phyloP scores from a whole-genome alignment of 2,797 vertebrate species.

The Artibeus lituratus region DNA sequence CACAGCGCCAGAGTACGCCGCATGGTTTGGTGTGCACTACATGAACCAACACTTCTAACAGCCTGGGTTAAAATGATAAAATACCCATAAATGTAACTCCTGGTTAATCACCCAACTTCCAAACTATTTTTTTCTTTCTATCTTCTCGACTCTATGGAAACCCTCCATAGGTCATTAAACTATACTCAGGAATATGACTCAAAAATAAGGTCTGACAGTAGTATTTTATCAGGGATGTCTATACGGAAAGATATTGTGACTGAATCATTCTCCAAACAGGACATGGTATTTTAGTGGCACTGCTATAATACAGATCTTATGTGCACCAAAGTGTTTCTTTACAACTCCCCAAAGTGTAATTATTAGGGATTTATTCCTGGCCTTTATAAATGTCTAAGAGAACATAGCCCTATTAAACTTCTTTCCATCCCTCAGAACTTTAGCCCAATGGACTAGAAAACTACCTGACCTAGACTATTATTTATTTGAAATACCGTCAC shows the following conservation, averaged over 20 bases:
- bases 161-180: background rate
- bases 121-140: background rate
- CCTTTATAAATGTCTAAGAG: conserved; percentile 73
- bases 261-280: conserved; percentile 51
- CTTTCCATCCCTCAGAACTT: conserved; percentile 54
- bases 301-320: conserved; percentile 53
- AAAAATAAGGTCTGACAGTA: background rate
- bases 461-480: background rate
- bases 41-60: background rate
- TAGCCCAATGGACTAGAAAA: conserved; percentile 70
- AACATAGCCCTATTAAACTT: conserved; percentile 68
- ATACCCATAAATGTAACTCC: background rate
- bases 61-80: background rate
- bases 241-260: conserved; percentile 31
- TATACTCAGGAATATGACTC: background rate
- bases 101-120: background rate
- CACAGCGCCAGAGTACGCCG: background rate
- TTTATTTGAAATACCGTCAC: conserved; percentile 44
- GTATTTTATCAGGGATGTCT: conserved; percentile 25
- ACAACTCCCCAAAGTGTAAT: conserved; percentile 60
- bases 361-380: conserved; percentile 68
- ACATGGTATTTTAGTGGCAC: conserved; percentile 57
- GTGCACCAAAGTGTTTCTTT: conserved; percentile 50
- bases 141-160: background rate
- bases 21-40: background rate